These are phyloP conservation scores for Columbina picui DNA, from an alignment of 2,113 vertebrate species.

Conservation along the genomic window DNA sequence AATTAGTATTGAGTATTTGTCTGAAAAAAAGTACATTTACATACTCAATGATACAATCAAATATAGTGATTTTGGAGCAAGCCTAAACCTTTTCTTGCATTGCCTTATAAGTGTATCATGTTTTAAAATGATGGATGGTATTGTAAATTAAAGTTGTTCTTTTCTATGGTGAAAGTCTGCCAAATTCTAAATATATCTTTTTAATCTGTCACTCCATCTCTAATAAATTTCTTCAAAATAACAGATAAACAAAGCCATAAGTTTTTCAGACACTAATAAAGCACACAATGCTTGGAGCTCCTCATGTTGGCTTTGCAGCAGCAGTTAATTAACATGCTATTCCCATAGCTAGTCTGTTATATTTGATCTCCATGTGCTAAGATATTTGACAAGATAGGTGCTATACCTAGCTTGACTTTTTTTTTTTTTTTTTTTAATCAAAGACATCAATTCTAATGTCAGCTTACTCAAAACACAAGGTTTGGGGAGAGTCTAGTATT, in stretches of 20 bases:
- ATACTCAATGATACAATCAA: background rate
- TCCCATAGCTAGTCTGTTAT: background rate
- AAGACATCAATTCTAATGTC: slow-evolving; percentile 21
- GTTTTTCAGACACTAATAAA: slow-evolving; percentile 34
- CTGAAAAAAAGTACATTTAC: background rate
- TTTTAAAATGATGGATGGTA: background rate
- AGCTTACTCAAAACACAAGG: slow-evolving; percentile 21
- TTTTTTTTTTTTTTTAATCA: slow-evolving; percentile 37
- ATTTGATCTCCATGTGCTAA: slow-evolving; percentile 40
- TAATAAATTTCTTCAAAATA: background rate
- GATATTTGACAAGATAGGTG: slow-evolving; percentile 47
- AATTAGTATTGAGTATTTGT: background rate
- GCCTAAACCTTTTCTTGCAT: background rate
- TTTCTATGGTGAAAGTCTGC: background rate
- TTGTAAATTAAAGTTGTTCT: background rate
- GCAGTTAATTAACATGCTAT: slow-evolving; percentile 46
- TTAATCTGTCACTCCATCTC: background rate
- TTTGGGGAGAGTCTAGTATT: background rate
- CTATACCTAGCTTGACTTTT: background rate
- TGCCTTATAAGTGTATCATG: background rate
- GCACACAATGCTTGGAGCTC: background rate
- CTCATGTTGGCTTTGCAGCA: background rate
- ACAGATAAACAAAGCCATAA: background rate
- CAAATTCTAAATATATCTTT: background rate
- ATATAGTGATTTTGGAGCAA: background rate